Conservation (phyloP, 2,888 invertebrate species). For the Micoletzkya japonica region DNA sequence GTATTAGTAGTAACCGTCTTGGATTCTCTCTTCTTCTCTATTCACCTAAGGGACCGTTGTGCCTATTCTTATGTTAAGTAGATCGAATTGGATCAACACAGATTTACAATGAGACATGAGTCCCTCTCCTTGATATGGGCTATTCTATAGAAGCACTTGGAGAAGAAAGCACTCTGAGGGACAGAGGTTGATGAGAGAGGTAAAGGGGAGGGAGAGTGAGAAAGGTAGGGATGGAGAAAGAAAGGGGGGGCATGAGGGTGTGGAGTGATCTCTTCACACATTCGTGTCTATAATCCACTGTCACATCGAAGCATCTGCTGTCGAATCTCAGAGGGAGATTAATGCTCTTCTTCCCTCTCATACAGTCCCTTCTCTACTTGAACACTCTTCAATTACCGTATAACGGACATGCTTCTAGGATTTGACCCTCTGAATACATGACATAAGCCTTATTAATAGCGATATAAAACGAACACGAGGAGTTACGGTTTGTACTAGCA, state of each 20-base stretch:
- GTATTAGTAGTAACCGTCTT: constrained; percentile 7
- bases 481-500: too few species aligned
- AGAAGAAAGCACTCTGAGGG: too few species aligned
- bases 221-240: constrained; percentile 1
- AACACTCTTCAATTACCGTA: too few species aligned
- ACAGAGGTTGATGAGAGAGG: constrained; percentile 2
- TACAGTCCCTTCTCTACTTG: too few species aligned
- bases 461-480: too few species aligned
- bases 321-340: too few species aligned
- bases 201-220: background rate
- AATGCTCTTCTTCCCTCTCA: too few species aligned
- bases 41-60: constrained; percentile 17
- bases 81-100: constrained; percentile 1
- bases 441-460: too few species aligned
- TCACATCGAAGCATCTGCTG: constrained; percentile 29
- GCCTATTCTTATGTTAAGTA: constrained; percentile 27
- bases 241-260: constrained; percentile 6
- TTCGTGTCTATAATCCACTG: constrained; percentile 17
- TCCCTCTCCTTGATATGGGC: too few species aligned
- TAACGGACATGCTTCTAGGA: too few species aligned
- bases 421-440: too few species aligned
- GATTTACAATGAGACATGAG: constrained; percentile 27
- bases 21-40: background rate
- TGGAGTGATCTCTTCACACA: constrained; percentile 26
- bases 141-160: too few species aligned